These are phyloP conservation scores for Eupristina koningsbergeri DNA, from an alignment of 1,140 invertebrate genomes.

Conservation along the genomic window DNA sequence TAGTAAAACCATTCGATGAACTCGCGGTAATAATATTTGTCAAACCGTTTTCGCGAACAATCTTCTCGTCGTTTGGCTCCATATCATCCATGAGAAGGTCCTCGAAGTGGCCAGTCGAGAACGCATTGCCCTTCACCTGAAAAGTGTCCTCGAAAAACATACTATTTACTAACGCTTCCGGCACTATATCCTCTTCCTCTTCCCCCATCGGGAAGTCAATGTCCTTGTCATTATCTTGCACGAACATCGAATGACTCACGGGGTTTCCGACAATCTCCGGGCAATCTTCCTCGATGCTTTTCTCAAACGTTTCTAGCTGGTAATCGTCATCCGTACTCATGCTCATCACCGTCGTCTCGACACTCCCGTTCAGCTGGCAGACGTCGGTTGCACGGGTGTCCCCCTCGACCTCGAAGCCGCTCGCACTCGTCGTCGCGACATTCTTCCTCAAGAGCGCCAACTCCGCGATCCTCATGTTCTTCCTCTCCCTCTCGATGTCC, in stretches of 20 bases:
- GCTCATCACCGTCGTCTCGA: neutral
- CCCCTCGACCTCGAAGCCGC: neutral
- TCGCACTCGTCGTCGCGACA: neutral
- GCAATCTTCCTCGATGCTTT: too few relatives aligned
- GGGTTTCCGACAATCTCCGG: too few relatives aligned
- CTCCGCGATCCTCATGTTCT: slow-evolving; percentile 48
- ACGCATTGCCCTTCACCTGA: slow-evolving; percentile 7
- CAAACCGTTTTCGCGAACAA: slow-evolving; percentile 20
- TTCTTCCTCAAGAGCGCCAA: slow-evolving; percentile 39
- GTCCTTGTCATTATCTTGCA: slow-evolving; percentile 41
- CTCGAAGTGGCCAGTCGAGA: slow-evolving; percentile 47
- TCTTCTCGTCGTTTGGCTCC: slow-evolving; percentile 45
- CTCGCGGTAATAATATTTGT: neutral
- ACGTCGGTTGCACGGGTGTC: neutral
- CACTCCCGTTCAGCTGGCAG: neutral
- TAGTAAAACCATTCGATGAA: neutral
- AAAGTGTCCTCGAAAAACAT: slow-evolving; percentile 22
- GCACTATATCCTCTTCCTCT: slow-evolving; percentile 57
- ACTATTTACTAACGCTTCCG: slow-evolving; percentile 57
- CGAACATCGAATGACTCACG: too few relatives aligned
- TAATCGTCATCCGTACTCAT: slow-evolving; percentile 6
- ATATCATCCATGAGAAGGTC: slow-evolving; percentile 56
- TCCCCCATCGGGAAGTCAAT: slow-evolving; percentile 17
- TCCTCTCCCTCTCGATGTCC: slow-evolving; percentile 60
- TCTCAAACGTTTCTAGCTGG: neutral